Conservation (phyloP, 2,113 vertebrate genomes). For the Oncorhynchus mykiss region DNA sequence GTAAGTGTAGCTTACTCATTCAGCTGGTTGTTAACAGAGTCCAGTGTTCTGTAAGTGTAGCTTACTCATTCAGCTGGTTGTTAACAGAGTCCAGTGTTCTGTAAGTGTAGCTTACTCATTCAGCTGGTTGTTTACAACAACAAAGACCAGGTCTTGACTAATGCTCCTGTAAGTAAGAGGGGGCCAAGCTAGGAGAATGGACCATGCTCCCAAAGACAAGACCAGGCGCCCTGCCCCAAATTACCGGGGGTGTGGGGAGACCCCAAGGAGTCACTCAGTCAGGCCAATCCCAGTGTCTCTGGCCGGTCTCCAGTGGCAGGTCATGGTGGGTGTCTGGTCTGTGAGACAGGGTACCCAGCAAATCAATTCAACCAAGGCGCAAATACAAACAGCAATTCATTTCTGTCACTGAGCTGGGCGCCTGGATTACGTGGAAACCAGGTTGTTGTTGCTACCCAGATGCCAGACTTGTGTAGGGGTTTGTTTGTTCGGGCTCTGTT, state of each 20-base stretch:
- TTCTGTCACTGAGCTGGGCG: slow-evolving; percentile 80
- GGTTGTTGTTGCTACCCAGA: background rate
- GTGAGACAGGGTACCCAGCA: slow-evolving; percentile 80
- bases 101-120: too few relatives aligned
- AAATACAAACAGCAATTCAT: slow-evolving; percentile 91
- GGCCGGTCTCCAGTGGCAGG: slow-evolving; percentile 50
- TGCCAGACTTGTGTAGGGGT: too few relatives aligned
- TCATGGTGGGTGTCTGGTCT: slow-evolving; percentile 75
- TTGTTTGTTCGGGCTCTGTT: too few relatives aligned
- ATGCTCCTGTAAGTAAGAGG: too few relatives aligned
- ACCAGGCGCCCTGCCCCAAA: slow-evolving; percentile 78
- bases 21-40: too few relatives aligned
- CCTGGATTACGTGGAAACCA: slow-evolving; percentile 80
- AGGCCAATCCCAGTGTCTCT: slow-evolving; percentile 54
- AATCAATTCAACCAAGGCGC: slow-evolving; percentile 87
- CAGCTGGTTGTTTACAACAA: too few relatives aligned
- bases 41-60: too few relatives aligned
- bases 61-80: too few relatives aligned
- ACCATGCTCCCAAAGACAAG: background rate
- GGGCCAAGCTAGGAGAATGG: too few relatives aligned
- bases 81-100: too few relatives aligned
- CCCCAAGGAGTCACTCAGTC: slow-evolving; percentile 2
- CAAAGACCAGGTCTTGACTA: too few relatives aligned
- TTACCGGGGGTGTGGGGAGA: background rate
- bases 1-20: too few relatives aligned